These are phyloP conservation scores for Neoaliturus tenellus DNA, from an alignment of 2,888 invertebrate species.

Conservation along the genomic window DNA sequence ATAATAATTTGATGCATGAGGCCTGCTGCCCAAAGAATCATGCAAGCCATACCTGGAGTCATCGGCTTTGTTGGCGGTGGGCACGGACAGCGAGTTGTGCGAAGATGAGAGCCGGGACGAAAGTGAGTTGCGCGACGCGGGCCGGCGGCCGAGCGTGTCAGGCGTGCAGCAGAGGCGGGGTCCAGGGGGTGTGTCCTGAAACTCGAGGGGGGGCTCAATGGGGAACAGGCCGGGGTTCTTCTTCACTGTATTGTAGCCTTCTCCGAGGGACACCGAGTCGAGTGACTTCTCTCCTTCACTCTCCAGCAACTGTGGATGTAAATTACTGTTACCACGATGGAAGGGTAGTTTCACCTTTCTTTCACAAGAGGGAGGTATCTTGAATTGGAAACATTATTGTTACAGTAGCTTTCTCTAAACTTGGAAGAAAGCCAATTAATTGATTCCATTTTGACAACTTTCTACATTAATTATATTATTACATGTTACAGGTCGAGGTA, in stretches of 20 bases:
- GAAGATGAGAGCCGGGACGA: slow-evolving; percentile 89
- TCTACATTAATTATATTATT: no score
- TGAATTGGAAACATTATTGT: no score
- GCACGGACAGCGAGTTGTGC: slow-evolving; percentile 86
- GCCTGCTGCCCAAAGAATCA: no score
- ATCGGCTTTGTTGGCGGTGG: slow-evolving; percentile 78
- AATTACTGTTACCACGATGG: no score
- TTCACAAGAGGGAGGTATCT: no score
- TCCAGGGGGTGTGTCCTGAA: slow-evolving; percentile 80
- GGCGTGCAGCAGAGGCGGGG: slow-evolving; percentile 74
- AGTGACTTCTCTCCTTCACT: slow-evolving; percentile 81
- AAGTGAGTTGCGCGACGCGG: slow-evolving; percentile 85
- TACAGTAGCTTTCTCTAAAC: no score
- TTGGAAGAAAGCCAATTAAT: no score
- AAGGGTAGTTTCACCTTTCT: no score
- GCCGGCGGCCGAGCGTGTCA: slow-evolving; percentile 76
- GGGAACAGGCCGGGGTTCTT: slow-evolving; percentile 69
- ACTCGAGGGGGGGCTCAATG: slow-evolving; percentile 91
- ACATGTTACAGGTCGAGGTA: no score
- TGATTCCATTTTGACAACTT: no score
- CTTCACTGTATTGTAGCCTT: slow-evolving; percentile 66
- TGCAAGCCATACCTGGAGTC: no score
- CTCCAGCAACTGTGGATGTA: slow-evolving; percentile 84
- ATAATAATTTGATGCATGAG: no score
- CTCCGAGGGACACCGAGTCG: slow-evolving; percentile 70